Evolutionary conservation across 2,113 vertebrate genomes (phyloP).

Genomic region (Onychostoma macrolepis): DNA sequence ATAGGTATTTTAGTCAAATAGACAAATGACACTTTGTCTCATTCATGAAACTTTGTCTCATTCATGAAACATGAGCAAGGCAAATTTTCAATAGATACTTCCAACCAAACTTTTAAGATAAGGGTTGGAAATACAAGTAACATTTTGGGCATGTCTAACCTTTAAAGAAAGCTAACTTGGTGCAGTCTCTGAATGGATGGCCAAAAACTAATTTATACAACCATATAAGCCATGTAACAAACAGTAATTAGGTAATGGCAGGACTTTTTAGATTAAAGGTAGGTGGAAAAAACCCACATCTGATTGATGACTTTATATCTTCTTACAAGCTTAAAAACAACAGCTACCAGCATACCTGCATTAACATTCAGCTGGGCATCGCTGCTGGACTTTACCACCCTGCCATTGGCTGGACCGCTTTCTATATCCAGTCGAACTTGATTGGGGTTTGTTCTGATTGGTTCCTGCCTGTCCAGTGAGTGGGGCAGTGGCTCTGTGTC

Average conservation of each 20-base stretch:
- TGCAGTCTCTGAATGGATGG: not conserved
- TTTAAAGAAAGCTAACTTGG: no score
- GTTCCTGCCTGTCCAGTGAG: constrained; percentile 70
- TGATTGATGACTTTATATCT: not conserved
- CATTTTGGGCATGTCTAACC: no score
- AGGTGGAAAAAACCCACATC: not conserved
- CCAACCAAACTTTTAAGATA: no score
- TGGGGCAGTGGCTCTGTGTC: constrained; percentile 73
- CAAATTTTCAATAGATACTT: no score
- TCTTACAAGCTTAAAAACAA: not conserved
- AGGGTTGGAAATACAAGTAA: no score
- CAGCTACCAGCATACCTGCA: constrained; percentile 75
- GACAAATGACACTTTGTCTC: no score
- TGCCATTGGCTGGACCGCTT: constrained; percentile 73
- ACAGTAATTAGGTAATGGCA: not conserved
- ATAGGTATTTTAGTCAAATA: no score
- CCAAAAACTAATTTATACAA: not conserved
- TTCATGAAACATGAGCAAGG: no score
- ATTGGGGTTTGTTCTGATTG: constrained; percentile 72
- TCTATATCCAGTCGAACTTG: constrained; percentile 70
- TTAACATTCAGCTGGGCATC: constrained; percentile 84
- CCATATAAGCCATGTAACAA: not conserved
- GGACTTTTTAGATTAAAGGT: not conserved
- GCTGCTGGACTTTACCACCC: constrained; percentile 86
- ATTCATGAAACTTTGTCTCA: no score